Base-by-base conservation (phyloP, 1,140 invertebrate genomes). In the Tyrophagus putrescentiae region DNA sequence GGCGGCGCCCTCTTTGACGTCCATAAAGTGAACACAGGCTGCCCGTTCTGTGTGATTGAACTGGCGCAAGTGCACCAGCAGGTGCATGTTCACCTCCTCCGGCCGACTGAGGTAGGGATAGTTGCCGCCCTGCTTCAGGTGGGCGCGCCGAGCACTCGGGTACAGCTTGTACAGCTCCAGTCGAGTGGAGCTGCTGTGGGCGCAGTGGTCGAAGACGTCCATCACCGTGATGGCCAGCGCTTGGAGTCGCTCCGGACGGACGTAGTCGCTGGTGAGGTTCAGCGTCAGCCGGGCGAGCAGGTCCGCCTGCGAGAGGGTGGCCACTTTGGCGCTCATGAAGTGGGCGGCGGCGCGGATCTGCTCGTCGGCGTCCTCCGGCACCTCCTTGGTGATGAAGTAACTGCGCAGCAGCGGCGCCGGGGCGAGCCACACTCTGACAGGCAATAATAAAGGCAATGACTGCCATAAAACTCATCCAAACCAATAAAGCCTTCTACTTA, bases 201-300 rank as follows among this genome's bases (percentile, higher is more conserved):
- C 88, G 71, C 84, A 85, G 63, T 89, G 82, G 75, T 94, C 88
- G 77, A 88, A 92, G 1, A 92, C 88, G 73, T 92, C 87, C 68
- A 92, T 80, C 42, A 92, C 80, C 3, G 87, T 92, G 1, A 90
- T 77, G 27, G 81, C 78, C 28, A 90, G 68, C 48, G 79, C 68
- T 36, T 72, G 72, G 5, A 88, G 71, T 68, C 82, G 80, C 59
- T 86, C 82, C 33, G 86, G 83, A 67, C 89, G 80, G 7, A 92
- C 82, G 67, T 85, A 86, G 64, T 78, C 81, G 65, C 80, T 83
- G 59, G 82, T 78, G 70, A 88, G 91, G 70, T 92, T 94, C 44
- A 93, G 73, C 11, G 87, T 92, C 39, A 93, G 71, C 65, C 89
- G 76, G 28, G 87, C 90, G 0, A 88, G 87, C 54, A 94, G 69